Conservation (phyloP, 2,797 vertebrate genomes). For the Alauda arvensis region DNA sequence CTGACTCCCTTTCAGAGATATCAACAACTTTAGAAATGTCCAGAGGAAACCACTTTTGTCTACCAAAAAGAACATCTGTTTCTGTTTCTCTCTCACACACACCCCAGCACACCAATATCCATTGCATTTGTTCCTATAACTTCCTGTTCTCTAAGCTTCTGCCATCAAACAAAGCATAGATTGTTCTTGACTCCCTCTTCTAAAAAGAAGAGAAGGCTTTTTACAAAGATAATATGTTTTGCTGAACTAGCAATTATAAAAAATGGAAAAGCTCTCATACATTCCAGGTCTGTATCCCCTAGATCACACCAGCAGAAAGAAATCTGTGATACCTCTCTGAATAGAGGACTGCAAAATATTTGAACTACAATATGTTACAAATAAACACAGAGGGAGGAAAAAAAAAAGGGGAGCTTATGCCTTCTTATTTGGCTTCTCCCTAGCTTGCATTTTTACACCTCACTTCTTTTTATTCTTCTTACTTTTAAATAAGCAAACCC, state of each 20-base stretch:
- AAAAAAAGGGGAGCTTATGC: accelerated
- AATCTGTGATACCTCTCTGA: background rate
- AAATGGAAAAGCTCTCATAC: background rate
- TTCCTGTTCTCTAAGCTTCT: background rate
- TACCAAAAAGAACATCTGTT: background rate
- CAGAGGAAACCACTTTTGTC: background rate
- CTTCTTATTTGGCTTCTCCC: background rate
- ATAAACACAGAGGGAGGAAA: background rate
- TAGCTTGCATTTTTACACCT: background rate
- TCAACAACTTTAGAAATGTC: background rate
- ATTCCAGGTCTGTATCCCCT: accelerated
- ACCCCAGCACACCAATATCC: too few species aligned
- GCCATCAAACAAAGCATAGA: background rate
- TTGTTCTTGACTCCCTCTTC: background rate
- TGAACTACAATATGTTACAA: background rate
- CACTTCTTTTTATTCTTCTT: background rate
- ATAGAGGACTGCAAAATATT: background rate
- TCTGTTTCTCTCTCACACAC: background rate
- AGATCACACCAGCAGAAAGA: background rate
- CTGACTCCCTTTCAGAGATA: background rate
- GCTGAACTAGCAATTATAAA: background rate
- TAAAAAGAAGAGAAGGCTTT: background rate
- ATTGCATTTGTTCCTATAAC: background rate
- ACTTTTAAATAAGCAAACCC: background rate
- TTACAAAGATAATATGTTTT: background rate